A percentile compares a stretch with the other conserved stretches of the same genome.
Evolutionary conservation across 2,113 vertebrate genomes (phyloP).

Genomic region (Hydropotes inermis): DNA sequence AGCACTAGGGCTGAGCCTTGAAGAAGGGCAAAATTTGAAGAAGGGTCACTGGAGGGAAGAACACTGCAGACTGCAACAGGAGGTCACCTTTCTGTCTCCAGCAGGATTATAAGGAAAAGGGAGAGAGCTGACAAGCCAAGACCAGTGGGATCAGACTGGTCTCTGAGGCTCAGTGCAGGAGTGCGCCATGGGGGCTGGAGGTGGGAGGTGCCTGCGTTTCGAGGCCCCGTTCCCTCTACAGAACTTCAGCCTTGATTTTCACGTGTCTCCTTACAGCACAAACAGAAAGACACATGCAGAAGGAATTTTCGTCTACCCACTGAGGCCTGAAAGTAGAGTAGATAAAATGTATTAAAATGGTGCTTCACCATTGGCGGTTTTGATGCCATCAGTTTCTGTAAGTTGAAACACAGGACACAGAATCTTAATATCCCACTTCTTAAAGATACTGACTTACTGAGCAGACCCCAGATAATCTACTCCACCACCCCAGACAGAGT

Average conservation of each 20-base stretch:
- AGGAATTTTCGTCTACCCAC: background rate
- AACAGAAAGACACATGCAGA: background rate
- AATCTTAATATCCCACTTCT: background rate
- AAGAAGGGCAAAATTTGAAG: background rate
- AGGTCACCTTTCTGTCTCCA: background rate
- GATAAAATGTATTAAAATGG: background rate
- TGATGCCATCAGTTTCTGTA: background rate
- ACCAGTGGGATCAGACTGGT: background rate
- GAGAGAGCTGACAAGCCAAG: background rate
- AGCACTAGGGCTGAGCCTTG: background rate
- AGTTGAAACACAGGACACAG: background rate
- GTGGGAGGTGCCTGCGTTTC: accelerated
- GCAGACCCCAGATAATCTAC: background rate
- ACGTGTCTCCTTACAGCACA: background rate
- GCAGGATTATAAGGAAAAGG: background rate
- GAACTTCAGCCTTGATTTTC: background rate
- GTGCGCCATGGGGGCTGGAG: accelerated
- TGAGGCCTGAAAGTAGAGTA: background rate
- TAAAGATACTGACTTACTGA: background rate
- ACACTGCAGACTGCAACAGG: accelerated
- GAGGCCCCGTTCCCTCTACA: background rate
- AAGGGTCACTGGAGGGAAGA: background rate
- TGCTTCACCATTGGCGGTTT: background rate
- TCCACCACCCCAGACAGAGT: background rate
- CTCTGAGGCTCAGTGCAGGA: background rate